phyloP scores from a whole-genome alignment of 2,113 vertebrate genomes.

The Mastomys natalensis region DNA sequence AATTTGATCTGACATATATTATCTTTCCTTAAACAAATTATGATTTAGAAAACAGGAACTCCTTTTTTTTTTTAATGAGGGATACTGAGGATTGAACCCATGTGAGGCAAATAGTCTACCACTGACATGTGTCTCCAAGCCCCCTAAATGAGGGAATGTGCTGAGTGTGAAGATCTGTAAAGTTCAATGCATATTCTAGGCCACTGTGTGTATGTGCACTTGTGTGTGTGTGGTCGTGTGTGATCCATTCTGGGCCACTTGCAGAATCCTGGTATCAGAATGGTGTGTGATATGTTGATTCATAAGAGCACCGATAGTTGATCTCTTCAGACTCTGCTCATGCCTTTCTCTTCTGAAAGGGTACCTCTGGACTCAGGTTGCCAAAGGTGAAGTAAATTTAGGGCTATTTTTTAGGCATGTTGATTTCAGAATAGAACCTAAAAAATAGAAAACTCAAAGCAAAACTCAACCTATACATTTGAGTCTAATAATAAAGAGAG shows the following conservation, averaged over 20 bases:
- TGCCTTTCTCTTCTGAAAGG: conserved; percentile 58
- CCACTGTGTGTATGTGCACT: not conserved
- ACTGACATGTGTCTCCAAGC: not conserved
- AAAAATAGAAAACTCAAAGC: conserved; percentile 56
- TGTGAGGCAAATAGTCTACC: not conserved
- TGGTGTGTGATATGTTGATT: not conserved
- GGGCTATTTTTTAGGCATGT: conserved; percentile 48
- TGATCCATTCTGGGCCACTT: not conserved
- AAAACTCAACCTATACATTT: conserved; percentile 56
- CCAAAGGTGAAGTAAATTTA: conserved; percentile 47
- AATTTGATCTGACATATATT: conserved; percentile 46
- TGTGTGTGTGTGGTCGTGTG: not conserved
- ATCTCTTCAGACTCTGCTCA: not conserved
- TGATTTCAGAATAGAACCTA: conserved; percentile 62
- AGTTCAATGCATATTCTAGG: conserved; percentile 1
- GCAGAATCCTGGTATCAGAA: not conserved
- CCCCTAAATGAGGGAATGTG: conserved; percentile 46
- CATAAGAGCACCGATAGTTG: not conserved
- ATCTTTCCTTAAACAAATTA: conserved; percentile 49
- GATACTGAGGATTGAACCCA: not conserved
- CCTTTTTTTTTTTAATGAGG: not conserved
- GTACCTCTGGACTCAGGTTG: conserved; percentile 41
- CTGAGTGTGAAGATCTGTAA: conserved; percentile 37
- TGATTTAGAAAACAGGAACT: not conserved
- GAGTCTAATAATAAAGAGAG: conserved; percentile 39